Conservation (phyloP, 2,113 vertebrate species). For the Ifrita kowaldi region DNA sequence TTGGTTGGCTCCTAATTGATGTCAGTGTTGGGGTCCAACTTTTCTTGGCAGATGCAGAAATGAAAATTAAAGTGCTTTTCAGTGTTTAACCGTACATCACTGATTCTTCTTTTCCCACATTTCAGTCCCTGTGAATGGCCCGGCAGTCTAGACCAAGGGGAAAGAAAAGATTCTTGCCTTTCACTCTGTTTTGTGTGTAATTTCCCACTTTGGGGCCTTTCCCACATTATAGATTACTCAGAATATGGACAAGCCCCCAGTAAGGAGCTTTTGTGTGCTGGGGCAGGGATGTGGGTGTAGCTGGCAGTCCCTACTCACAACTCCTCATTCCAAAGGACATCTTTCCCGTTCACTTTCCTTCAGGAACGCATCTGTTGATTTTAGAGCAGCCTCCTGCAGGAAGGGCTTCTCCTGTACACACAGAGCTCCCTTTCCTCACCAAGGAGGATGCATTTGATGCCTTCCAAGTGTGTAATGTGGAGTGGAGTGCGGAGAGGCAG, state of each 20-base stretch:
- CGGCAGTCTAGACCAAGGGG: not conserved
- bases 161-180: not conserved
- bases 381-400: not conserved
- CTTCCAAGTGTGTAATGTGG: not conserved
- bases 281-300: not conserved
- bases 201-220: not conserved
- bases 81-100: not conserved
- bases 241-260: not conserved
- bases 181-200: not conserved
- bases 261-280: not conserved
- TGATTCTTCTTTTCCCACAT: not conserved
- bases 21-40: not conserved
- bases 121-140: not conserved
- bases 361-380: not conserved
- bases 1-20: not conserved
- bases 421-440: not conserved
- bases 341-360: not conserved
- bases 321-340: not conserved
- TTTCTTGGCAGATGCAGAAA: not conserved
- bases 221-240: not conserved
- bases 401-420: too few relatives aligned
- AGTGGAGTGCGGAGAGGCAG: not conserved
- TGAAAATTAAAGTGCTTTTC: not conserved
- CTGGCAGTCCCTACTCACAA: not conserved
- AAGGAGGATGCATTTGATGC: not conserved